Percentiles rank a stretch among this genome's conserved stretches.
Conservation (phyloP, 2,888 invertebrate genomes). For the Orthonychiurus folsomi region DNA sequence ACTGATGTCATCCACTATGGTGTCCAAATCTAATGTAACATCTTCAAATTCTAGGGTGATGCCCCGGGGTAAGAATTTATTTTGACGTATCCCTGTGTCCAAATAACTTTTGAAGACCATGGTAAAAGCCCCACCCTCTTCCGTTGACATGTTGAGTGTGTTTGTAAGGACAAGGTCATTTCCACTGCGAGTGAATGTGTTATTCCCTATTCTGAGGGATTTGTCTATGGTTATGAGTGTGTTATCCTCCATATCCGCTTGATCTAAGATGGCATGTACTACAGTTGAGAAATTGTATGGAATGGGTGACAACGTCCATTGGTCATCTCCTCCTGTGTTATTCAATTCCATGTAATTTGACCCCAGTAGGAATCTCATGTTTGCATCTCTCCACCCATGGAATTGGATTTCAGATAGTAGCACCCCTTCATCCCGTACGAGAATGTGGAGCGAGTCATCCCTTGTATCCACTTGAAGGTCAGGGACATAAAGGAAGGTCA, state of each 20-base stretch:
- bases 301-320: neutral
- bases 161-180: neutral
- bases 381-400: neutral
- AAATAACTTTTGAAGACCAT: neutral
- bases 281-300: neutral
- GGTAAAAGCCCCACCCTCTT: neutral
- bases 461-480: neutral
- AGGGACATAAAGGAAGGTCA: neutral
- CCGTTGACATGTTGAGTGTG: neutral
- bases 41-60: neutral
- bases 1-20: neutral
- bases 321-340: neutral
- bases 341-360: neutral
- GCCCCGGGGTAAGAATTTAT: neutral
- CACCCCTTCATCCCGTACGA: neutral
- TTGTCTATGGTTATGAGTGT: neutral
- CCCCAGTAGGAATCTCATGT: neutral
- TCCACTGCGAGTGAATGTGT: neutral
- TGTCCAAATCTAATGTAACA: neutral
- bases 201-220: neutral
- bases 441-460: neutral
- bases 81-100: neutral
- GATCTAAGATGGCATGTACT: neutral
- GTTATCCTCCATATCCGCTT: neutral
- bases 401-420: neutral